These are phyloP conservation scores for Olivierus martensii DNA, from an alignment of 1,140 invertebrate genomes.

Conservation along the genomic window DNA sequence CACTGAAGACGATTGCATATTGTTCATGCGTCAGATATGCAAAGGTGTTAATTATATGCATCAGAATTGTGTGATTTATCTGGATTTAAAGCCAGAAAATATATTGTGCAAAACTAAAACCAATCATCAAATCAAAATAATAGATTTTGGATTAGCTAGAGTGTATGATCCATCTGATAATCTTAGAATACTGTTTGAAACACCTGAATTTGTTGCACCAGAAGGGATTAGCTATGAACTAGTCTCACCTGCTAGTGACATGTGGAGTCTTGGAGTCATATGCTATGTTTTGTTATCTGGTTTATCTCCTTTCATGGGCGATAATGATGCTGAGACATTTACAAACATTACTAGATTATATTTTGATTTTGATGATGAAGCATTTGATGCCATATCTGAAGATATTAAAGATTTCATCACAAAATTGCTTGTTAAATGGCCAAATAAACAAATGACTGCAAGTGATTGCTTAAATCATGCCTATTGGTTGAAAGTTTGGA, in stretches of 20 bases:
- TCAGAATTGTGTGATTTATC: constrained; percentile 62
- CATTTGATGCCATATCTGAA: constrained; percentile 68
- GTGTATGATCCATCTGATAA: constrained; percentile 52
- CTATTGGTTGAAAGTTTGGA: constrained; percentile 50
- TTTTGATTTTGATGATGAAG: constrained; percentile 83
- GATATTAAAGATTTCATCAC: constrained; percentile 83
- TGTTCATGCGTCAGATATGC: constrained; percentile 85
- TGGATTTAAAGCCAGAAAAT: constrained; percentile 89
- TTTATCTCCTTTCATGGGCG: constrained; percentile 84
- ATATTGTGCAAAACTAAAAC: constrained; percentile 73
- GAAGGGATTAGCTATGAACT: constrained; percentile 87
- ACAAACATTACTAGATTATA: constrained; percentile 71
- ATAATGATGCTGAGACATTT: constrained; percentile 81
- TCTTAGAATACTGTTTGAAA: constrained; percentile 70
- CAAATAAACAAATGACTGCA: constrained; percentile 60
- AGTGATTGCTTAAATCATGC: constrained; percentile 58
- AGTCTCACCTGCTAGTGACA: constrained; percentile 69
- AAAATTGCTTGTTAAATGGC: constrained; percentile 57
- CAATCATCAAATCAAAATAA: constrained; percentile 69
- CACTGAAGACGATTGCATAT: constrained; percentile 75
- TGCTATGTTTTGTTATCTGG: constrained; percentile 91
- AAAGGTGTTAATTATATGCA: constrained; percentile 84
- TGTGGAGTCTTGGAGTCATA: constrained; percentile 89
- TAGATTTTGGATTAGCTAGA: constrained; percentile 80
- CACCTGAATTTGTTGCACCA: constrained; percentile 85